phyloP scores from a whole-genome alignment of 2,888 invertebrate species.

The Acleris literana region DNA sequence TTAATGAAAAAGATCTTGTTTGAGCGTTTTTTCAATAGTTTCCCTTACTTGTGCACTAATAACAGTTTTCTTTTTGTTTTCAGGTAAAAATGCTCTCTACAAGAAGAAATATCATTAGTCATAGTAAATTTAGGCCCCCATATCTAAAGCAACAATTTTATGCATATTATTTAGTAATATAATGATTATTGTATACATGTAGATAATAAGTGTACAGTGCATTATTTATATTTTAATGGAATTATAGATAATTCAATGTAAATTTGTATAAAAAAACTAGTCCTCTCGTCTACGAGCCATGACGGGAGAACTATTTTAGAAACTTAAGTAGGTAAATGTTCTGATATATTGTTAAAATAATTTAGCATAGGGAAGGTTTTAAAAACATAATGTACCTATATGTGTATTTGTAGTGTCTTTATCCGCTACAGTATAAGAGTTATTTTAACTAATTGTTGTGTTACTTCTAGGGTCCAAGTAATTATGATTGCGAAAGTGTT shows the following conservation, averaged over 20 bases:
- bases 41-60: not conserved
- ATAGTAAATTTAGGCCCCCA: not conserved
- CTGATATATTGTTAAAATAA: constrained; percentile 22
- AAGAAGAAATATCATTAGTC: constrained; percentile 5
- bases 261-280: constrained; percentile 45
- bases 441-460: constrained; percentile 32
- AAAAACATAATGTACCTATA: not conserved
- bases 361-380: not conserved
- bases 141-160: constrained; percentile 1
- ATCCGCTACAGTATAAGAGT: not conserved
- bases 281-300: constrained; percentile 74
- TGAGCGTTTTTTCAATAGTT: not conserved
- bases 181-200: too few relatives aligned
- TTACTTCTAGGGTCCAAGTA: constrained; percentile 49
- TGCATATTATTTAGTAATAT: not conserved
- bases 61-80: constrained; percentile 3
- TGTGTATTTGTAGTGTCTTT: constrained; percentile 13
- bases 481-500: constrained; percentile 34
- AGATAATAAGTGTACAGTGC: too few relatives aligned
- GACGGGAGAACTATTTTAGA: constrained; percentile 65
- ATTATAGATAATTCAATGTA: not conserved
- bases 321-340: constrained; percentile 30
- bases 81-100: constrained; percentile 24
- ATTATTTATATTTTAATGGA: not conserved
- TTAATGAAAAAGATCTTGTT: not conserved